phyloP scores from a whole-genome alignment of 2,888 invertebrate genomes.

The Pseudeuparius sepicola region DNA sequence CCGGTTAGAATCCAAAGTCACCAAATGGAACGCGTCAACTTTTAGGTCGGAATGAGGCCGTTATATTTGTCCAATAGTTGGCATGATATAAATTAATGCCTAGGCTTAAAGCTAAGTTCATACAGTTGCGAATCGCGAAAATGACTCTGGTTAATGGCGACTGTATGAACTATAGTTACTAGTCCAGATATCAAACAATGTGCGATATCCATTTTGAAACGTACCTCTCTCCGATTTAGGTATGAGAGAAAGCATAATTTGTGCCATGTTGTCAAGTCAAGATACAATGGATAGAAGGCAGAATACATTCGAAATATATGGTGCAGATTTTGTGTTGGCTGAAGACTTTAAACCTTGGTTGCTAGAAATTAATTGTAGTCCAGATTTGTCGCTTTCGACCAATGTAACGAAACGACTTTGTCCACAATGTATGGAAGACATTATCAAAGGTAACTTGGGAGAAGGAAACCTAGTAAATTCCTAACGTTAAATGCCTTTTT shows the following conservation, averaged over 20 bases:
- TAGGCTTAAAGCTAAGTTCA: no score
- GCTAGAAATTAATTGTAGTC: constrained; percentile 90
- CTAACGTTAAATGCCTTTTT: constrained; percentile 24
- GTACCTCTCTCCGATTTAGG: no score
- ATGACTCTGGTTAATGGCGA: no score
- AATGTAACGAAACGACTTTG: constrained; percentile 81
- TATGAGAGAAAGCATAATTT: constrained; percentile 45
- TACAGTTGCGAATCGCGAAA: no score
- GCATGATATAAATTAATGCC: no score
- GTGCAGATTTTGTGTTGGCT: constrained; percentile 91
- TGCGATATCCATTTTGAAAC: no score
- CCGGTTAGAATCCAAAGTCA: no score
- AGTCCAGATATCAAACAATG: no score
- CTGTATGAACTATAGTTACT: no score
- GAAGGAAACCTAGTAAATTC: neutral
- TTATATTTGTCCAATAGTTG: no score
- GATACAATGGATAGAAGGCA: constrained; percentile 69
- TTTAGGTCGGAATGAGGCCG: no score
- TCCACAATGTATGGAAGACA: constrained; percentile 79
- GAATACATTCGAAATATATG: constrained; percentile 88
- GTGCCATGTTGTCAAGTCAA: constrained; percentile 79
- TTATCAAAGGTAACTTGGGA: constrained; percentile 72
- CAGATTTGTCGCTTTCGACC: constrained; percentile 84
- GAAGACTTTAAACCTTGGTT: constrained; percentile 85
- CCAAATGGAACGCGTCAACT: no score